Evolutionary conservation across 2,888 invertebrate genomes (phyloP).

Genomic region (Noctua janthina): DNA sequence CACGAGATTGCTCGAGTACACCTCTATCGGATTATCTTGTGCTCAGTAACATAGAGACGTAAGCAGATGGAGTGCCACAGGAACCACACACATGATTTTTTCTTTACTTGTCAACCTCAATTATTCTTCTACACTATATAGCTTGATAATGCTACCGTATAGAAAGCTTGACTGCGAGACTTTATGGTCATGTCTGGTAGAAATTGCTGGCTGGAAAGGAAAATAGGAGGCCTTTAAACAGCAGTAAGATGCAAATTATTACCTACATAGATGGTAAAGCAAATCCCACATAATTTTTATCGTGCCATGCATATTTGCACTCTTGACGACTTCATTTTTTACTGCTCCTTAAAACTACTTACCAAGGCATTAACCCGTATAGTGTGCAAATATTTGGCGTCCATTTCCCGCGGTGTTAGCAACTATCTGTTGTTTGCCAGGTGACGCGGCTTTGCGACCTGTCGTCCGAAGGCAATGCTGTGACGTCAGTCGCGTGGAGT

Average conservation of each 20-base stretch:
- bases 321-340: conserved; percentile 29
- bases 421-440: conserved; percentile 74
- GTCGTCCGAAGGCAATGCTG: conserved; percentile 97
- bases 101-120: not conserved
- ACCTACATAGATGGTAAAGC: too few species aligned
- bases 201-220: not conserved
- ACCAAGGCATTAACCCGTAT: conserved; percentile 55
- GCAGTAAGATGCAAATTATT: not conserved
- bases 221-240: not conserved
- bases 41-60: not conserved
- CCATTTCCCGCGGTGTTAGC: conserved; percentile 47
- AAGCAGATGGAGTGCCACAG: not conserved
- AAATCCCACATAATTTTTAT: not conserved
- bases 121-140: not conserved
- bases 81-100: not conserved
- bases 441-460: conserved; percentile 99
- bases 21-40: not conserved
- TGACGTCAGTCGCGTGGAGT: conserved; percentile 99
- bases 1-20: not conserved
- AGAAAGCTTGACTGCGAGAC: not conserved
- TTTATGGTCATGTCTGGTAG: not conserved
- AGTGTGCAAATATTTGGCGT: conserved; percentile 50
- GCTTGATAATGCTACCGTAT: not conserved
- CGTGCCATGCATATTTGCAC: conserved; percentile 35
- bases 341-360: conserved; percentile 44